Evolutionary conservation across 2,888 invertebrate species (phyloP).

Genomic region (Tenthredo scrophulariae): DNA sequence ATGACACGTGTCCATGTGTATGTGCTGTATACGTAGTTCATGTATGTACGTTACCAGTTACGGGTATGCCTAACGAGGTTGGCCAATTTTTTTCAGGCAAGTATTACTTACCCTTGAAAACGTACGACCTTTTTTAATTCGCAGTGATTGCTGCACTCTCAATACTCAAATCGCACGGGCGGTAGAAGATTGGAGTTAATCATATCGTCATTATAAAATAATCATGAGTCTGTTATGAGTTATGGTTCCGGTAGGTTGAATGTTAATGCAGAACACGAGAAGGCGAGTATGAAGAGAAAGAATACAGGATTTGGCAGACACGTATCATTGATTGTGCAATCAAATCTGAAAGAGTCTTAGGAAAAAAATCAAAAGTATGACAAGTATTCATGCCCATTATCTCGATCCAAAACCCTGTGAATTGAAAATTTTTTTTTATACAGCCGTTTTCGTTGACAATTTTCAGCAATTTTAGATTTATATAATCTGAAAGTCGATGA

Average conservation of each 20-base stretch:
- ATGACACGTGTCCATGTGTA: not conserved
- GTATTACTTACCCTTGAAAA: slow-evolving; percentile 26
- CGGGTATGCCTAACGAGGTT: not conserved
- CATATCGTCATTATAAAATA: slow-evolving; percentile 19
- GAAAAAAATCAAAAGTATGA: too few relatives aligned
- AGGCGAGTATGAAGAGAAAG: not conserved
- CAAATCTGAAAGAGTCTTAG: not conserved
- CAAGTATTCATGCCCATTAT: too few relatives aligned
- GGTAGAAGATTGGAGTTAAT: slow-evolving; percentile 41
- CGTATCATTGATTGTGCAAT: not conserved
- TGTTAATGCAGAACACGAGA: not conserved
- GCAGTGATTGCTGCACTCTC: slow-evolving; percentile 42
- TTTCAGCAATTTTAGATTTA: too few relatives aligned
- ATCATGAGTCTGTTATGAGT: not conserved
- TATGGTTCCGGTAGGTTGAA: slow-evolving; percentile 14
- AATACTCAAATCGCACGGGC: not conserved
- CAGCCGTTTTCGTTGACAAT: too few relatives aligned
- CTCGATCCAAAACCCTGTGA: too few relatives aligned
- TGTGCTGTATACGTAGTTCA: not conserved
- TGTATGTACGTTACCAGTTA: not conserved
- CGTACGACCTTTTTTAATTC: slow-evolving; percentile 44
- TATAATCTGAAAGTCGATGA: too few relatives aligned
- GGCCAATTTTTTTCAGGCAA: not conserved
- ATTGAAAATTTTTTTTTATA: too few relatives aligned
- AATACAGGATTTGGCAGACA: not conserved